These are phyloP conservation scores for Psophia crepitans DNA, from an alignment of 2,113 vertebrate species.

Conservation along the genomic window DNA sequence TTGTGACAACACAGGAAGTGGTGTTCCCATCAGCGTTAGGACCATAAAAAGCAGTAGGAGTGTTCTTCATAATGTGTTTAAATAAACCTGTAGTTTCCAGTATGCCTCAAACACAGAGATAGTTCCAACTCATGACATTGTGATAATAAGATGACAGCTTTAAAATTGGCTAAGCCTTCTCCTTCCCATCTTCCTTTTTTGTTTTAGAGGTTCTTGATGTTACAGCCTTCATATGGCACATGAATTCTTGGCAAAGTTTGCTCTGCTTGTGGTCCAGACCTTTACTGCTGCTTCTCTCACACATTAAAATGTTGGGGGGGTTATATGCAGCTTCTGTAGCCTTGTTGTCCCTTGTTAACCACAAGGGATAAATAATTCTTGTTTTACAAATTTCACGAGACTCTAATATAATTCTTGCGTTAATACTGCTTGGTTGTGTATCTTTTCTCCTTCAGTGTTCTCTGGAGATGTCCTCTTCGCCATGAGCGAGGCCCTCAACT, in stretches of 20 bases:
- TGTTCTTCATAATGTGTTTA: neutral
- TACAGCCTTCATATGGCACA: conserved; percentile 45
- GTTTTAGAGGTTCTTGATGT: conserved; percentile 4
- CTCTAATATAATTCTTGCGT: neutral
- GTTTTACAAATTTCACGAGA: neutral
- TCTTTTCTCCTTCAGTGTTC: neutral
- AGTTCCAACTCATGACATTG: conserved; percentile 32
- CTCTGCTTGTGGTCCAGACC: neutral
- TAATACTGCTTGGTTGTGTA: neutral
- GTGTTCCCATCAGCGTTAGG: no score
- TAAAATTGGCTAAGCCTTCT: conserved; percentile 43
- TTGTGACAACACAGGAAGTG: no score
- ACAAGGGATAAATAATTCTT: neutral
- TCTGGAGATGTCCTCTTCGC: neutral
- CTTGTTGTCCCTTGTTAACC: conserved; percentile 45
- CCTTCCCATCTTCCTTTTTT: conserved; percentile 4
- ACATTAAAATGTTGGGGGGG: neutral
- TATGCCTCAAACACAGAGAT: neutral
- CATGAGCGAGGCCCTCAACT: neutral
- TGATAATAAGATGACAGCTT: conserved; percentile 55
- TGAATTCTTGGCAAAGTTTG: conserved; percentile 32
- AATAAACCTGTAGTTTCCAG: conserved; percentile 23
- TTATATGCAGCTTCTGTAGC: neutral
- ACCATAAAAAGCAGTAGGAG: neutral
- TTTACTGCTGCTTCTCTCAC: conserved; percentile 16